phyloP scores from a whole-genome alignment of 1,140 invertebrate species.

The Stegodyphus mimosarum region DNA sequence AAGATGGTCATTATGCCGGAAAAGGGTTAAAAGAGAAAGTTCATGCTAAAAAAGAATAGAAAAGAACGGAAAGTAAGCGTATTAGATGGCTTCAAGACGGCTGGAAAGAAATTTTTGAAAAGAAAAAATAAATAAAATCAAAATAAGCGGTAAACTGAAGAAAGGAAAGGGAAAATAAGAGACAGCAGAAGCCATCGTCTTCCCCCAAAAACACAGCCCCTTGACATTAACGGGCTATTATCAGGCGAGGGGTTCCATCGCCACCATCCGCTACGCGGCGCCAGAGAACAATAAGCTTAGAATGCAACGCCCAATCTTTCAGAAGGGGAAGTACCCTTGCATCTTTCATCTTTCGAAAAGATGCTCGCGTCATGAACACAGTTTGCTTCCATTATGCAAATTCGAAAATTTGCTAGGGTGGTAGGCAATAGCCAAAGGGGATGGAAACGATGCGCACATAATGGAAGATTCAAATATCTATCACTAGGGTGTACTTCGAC shows the following conservation, averaged over 20 bases:
- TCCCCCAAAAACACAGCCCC: constrained; percentile 34
- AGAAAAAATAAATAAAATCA: constrained; percentile 18
- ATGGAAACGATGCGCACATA: constrained; percentile 1
- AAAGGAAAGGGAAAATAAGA: constrained; percentile 26
- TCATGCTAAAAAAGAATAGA: not conserved
- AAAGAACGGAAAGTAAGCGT: constrained; percentile 21
- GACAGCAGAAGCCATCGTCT: constrained; percentile 40
- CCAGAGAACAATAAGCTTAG: constrained; percentile 35
- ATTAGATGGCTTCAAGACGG: constrained; percentile 24
- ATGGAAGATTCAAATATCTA: constrained; percentile 26
- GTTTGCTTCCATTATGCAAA: constrained; percentile 42
- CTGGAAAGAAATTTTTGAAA: constrained; percentile 21
- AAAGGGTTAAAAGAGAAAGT: constrained; percentile 24
- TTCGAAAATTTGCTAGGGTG: constrained; percentile 15
- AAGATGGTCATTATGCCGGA: constrained; percentile 36
- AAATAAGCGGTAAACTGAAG: not conserved
- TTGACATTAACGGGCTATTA: constrained; percentile 52
- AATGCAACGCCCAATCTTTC: constrained; percentile 38
- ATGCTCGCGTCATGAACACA: constrained; percentile 18
- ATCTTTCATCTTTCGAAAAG: constrained; percentile 26
- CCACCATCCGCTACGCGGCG: constrained; percentile 30
- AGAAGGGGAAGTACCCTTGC: constrained; percentile 8
- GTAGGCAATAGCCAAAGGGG: no score
- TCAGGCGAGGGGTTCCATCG: constrained; percentile 6
- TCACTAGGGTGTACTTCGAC: not conserved